Base-by-base conservation (phyloP, 2,888 invertebrate genomes). In the Hydraecia micacea region DNA sequence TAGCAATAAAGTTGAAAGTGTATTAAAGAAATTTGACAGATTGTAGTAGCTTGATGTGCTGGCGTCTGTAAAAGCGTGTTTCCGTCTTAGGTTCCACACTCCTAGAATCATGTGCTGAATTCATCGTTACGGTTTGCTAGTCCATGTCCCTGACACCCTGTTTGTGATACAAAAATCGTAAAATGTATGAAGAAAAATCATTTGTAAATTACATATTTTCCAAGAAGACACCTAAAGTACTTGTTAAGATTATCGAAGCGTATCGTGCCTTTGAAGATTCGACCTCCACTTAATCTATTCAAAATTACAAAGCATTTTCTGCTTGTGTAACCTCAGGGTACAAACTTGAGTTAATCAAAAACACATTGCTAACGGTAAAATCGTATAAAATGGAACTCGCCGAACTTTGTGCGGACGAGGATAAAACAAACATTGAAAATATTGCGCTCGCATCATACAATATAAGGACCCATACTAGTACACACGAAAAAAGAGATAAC, bases 341-440 rank as follows among this genome's bases (percentile, higher is more conserved):
- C 42, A 60, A 72, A 72, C 60, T 86, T 69, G 32, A 70, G 21
- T 75, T 67, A 42, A 86, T 82, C 83, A 77, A 77, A 75, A 86
- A 63, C 74, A 66, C 55, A 77, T 77, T n/a, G 72, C 42, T 60
- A 73, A 55, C 60, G 83, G 67, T 83, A 75, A 76, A 76, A 72
- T 74, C 79, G 49, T 62, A 74, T 58, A 68, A 76, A 83, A 69
- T 39, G 55, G 70, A 79, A 49, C 73, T 55, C 32, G 18, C 39
- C 32, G 42, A 86, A 83, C 60, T 77, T 86, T 65, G 58, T 36
- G 32, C 67, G 11, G 32, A 55, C 49, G 65, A 75, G 73, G 83
- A 75, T 84, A 85, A 85, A 86, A 84, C 80, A 73, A 80, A 80
- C 76, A 83, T 68, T 72, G 80, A 73, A 85, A 85, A 86, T 79